Conservation (phyloP, 2,113 vertebrate genomes). For the Hiodon tergisus region DNA sequence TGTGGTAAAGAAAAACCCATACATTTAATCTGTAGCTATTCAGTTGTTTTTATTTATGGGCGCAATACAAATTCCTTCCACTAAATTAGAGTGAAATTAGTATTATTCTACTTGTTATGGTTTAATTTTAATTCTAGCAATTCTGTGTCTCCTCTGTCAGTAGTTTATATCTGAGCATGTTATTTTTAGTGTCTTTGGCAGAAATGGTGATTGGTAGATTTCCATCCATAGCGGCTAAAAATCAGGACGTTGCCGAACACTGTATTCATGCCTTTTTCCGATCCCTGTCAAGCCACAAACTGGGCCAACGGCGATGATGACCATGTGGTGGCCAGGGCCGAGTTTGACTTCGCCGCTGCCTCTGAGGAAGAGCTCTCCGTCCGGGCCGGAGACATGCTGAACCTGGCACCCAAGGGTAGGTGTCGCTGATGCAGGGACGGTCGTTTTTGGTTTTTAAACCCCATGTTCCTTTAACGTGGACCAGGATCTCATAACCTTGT, state of each 20-base stretch:
- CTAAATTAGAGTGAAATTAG: no score
- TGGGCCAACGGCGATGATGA: constrained; percentile 93
- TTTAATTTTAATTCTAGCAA: no score
- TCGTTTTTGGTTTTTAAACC: no score
- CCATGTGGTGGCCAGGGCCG: constrained; percentile 89
- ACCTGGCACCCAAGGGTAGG: constrained; percentile 90
- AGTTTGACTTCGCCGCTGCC: constrained; percentile 83
- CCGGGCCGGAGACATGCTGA: constrained; percentile 85
- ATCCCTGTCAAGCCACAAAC: constrained; percentile 54
- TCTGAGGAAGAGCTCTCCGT: constrained; percentile 93
- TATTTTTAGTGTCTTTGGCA: background rate
- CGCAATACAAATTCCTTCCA: no score
- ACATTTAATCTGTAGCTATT: no score
- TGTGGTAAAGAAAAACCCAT: no score
- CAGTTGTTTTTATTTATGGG: no score
- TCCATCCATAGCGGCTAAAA: background rate
- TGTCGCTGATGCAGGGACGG: background rate
- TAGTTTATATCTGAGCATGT: background rate
- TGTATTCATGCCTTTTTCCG: constrained; percentile 25
- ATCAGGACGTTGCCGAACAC: background rate
- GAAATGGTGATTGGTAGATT: no score
- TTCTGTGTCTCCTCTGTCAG: background rate
- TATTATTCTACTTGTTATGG: no score
- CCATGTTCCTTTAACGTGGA: no score
- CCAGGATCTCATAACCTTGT: no score